Conservation (phyloP, 1,140 invertebrate genomes). For the Zaprionus ornatus region DNA sequence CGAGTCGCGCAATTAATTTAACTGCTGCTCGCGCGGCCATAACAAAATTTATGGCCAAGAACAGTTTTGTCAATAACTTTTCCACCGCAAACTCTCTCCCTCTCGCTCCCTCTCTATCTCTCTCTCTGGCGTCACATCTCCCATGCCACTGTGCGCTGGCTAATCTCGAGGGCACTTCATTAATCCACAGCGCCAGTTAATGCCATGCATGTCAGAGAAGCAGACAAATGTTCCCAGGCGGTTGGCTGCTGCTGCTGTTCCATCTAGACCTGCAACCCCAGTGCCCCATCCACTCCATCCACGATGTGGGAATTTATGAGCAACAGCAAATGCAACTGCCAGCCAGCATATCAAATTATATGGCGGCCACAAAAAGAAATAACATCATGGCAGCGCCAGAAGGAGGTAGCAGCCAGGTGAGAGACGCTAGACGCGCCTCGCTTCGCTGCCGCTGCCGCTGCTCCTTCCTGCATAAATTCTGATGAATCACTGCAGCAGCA, state of each 20-base stretch:
- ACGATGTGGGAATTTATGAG: constrained; percentile 68
- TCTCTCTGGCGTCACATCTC: background rate
- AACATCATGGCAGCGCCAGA: constrained; percentile 36
- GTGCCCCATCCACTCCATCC: constrained; percentile 6
- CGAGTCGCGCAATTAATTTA: constrained; percentile 75
- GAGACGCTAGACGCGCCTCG: constrained; percentile 10
- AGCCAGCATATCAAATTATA: constrained; percentile 79
- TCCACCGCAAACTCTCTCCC: constrained; percentile 24
- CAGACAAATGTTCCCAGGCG: constrained; percentile 63
- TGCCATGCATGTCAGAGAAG: constrained; percentile 77
- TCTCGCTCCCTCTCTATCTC: background rate
- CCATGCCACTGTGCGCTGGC: constrained; percentile 19
- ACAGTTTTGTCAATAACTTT: constrained; percentile 81
- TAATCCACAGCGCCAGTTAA: constrained; percentile 75
- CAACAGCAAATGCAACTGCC: constrained; percentile 77
- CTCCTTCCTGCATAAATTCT: constrained; percentile 70
- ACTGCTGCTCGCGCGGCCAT: constrained; percentile 74
- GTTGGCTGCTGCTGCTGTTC: constrained; percentile 10
- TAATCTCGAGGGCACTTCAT: constrained; percentile 77
- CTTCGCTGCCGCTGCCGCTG: background rate
- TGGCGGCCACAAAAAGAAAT: constrained; percentile 74
- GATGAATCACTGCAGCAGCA: constrained; percentile 73
- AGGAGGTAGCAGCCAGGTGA: constrained; percentile 4
- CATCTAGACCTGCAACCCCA: background rate
- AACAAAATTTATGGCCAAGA: constrained; percentile 78